Evolutionary conservation across 2,888 invertebrate species (phyloP).

Genomic region (Leptinotarsa juncta): DNA sequence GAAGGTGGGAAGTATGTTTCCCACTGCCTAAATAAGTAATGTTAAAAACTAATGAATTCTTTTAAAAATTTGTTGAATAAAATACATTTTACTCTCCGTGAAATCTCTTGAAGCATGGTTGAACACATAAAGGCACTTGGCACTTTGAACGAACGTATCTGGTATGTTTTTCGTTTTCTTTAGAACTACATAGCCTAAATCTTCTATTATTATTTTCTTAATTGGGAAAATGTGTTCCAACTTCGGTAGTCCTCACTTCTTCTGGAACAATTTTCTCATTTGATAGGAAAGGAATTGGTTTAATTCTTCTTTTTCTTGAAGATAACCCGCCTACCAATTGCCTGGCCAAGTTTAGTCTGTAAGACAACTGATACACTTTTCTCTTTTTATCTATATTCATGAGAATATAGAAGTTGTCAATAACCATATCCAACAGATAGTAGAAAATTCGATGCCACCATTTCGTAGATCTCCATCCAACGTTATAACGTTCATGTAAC

Average conservation of each 20-base stretch:
- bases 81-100: neutral
- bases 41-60: too few relatives aligned
- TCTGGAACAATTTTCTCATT: neutral
- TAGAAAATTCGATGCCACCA: slow-evolving; percentile 29
- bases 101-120: neutral
- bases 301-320: neutral
- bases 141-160: neutral
- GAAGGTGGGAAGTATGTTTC: too few relatives aligned
- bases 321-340: neutral
- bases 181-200: neutral
- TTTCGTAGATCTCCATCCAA: slow-evolving; percentile 2
- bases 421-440: slow-evolving; percentile 23
- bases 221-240: neutral
- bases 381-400: neutral
- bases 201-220: neutral
- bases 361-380: neutral
- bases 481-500: too few relatives aligned
- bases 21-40: too few relatives aligned
- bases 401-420: too few relatives aligned
- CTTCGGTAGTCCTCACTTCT: neutral
- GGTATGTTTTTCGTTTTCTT: neutral
- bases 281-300: neutral
- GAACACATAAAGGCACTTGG: neutral
- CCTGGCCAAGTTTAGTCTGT: neutral
- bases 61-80: neutral